These are phyloP conservation scores for Mesoclemmys tuberculata DNA, from an alignment of 2,113 vertebrate genomes.

Conservation along the genomic window DNA sequence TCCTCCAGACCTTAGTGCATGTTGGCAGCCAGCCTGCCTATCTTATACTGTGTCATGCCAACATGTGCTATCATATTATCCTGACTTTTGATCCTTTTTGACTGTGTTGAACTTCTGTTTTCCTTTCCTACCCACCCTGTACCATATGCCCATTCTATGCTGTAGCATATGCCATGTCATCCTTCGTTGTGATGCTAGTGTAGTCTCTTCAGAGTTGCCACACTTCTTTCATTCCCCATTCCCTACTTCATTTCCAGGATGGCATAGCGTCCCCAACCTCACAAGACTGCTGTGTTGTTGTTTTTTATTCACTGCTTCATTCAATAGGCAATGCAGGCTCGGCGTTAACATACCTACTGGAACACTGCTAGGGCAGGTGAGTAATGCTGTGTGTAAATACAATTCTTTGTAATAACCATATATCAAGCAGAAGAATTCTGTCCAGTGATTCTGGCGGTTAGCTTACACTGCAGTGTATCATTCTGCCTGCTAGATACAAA, in stretches of 20 bases:
- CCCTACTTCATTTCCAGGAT: background rate
- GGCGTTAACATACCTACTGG: background rate
- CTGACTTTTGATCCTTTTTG: rapidly evolving
- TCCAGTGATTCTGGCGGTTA: background rate
- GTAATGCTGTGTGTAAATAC: background rate
- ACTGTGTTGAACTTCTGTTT: background rate
- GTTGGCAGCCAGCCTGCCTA: background rate
- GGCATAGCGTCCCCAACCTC: background rate
- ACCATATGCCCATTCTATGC: background rate
- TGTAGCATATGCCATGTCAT: background rate
- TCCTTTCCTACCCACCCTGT: background rate
- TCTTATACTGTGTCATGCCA: background rate
- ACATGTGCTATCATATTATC: rapidly evolving
- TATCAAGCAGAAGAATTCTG: background rate
- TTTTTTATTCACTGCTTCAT: background rate
- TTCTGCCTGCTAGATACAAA: background rate
- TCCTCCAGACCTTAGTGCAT: background rate
- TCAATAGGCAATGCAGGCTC: background rate
- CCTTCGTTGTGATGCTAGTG: background rate
- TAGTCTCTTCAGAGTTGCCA: background rate
- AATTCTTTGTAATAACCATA: background rate
- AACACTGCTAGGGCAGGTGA: background rate
- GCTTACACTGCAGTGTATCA: rapidly evolving
- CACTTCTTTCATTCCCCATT: background rate
- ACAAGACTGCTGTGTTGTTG: background rate